These are phyloP conservation scores for Megaustenia siamemsis DNA, from an alignment of 2,888 invertebrate genomes.

Conservation along the genomic window DNA sequence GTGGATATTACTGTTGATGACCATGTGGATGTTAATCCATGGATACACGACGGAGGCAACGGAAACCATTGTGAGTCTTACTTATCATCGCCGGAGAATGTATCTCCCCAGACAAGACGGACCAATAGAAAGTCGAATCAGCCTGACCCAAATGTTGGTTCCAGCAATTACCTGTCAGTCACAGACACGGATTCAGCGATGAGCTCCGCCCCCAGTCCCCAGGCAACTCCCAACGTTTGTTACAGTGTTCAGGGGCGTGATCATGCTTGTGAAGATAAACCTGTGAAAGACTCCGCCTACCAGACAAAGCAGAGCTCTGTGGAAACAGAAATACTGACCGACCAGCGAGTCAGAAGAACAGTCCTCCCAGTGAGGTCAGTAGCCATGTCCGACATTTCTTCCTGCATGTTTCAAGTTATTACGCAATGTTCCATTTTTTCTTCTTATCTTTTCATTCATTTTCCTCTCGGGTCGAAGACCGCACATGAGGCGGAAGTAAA, in stretches of 20 bases:
- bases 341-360: slow-evolving; percentile 7
- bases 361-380: slow-evolving; percentile 42
- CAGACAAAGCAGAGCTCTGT: slow-evolving; percentile 73
- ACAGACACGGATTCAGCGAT: slow-evolving; percentile 59
- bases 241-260: neutral
- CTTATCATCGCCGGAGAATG: slow-evolving; percentile 34
- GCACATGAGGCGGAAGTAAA: too few species aligned
- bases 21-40: neutral
- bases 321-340: slow-evolving; percentile 49
- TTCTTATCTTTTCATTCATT: too few species aligned
- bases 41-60: neutral
- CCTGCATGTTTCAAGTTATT: too few species aligned
- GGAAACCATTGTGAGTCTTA: neutral
- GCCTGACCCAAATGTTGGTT: neutral
- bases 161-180: slow-evolving; percentile 48
- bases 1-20: neutral
- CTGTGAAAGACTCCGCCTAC: slow-evolving; percentile 70
- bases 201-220: slow-evolving; percentile 55
- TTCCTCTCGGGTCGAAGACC: too few species aligned
- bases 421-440: too few species aligned
- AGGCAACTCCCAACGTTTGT: slow-evolving; percentile 41
- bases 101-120: slow-evolving; percentile 23
- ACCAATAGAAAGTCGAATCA: neutral
- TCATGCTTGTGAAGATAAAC: neutral
- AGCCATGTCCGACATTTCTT: too few species aligned